Conservation (phyloP, 2,888 invertebrate genomes). For the Cotesia congregata region DNA sequence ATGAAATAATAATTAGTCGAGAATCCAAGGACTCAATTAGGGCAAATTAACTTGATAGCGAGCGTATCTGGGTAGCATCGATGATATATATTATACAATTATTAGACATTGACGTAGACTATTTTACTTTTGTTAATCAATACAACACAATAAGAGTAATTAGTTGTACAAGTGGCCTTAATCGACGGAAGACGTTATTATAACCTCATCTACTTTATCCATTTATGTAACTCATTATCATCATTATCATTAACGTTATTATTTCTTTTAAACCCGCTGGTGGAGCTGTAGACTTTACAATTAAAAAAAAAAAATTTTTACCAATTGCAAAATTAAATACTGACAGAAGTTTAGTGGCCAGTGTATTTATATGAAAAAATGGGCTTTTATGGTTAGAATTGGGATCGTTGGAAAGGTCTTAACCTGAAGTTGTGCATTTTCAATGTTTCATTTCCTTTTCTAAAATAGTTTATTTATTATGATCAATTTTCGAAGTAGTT, state of each 20-base stretch:
- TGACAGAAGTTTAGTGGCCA: no score
- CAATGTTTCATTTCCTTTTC: no score
- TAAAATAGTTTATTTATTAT: no score
- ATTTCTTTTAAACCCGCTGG: no score
- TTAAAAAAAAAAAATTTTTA: neutral
- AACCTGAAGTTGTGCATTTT: no score
- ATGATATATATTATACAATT: constrained; percentile 44
- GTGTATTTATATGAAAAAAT: no score
- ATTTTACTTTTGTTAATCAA: constrained; percentile 55
- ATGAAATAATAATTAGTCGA: constrained; percentile 55
- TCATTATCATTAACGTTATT: no score
- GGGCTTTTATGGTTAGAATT: no score
- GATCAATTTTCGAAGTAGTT: no score
- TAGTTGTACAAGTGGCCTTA: constrained; percentile 58
- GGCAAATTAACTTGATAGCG: constrained; percentile 53
- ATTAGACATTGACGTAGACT: constrained; percentile 31
- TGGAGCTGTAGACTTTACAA: no score
- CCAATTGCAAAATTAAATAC: constrained; percentile 22
- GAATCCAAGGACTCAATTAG: constrained; percentile 58
- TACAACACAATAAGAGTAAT: constrained; percentile 58
- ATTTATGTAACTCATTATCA: neutral
- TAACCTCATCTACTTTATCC: constrained; percentile 50
- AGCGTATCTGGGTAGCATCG: constrained; percentile 46
- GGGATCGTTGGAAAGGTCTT: no score
- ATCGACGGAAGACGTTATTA: constrained; percentile 62